Base-by-base conservation (phyloP, 2,113 vertebrate species). In the Sialia sialis region DNA sequence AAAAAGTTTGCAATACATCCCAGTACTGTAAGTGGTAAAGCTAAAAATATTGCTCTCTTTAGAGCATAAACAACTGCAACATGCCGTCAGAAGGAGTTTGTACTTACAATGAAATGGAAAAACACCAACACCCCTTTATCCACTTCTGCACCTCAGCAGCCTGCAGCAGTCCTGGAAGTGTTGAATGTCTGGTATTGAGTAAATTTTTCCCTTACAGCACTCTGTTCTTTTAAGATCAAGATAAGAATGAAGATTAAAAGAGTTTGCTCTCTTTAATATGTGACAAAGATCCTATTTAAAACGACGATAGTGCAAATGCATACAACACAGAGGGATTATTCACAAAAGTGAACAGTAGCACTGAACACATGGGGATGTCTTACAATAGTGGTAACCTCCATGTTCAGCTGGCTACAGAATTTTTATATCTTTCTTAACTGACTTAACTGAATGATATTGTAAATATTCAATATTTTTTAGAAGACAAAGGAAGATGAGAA, bases 1-100 rank as follows among this genome's bases (percentile, higher is more conserved):
- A 97, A 97, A 97, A 97, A 97, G 94, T 97, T 97, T 97, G 94
- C 96, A 95, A 95, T 96, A 95, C 90, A 92, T 95, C 84, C 90
- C 94, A 84, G 89, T 94, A 92, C 88, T 95, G 52, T 94, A 96
- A 97, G 95, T 90, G 92, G 78, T 75, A 89, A 97, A 93, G 90
- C 96, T 96, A 97, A 97, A 97, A 97, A 97, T 97, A 97, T 94
- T 96, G 89, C 81, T 92, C 63, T 93, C 89, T 93, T 93, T 83
- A 89, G 88, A 94, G 81, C 92, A 95, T 91, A 96, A 97, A 96
- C 96, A 96, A 96, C 86, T 93, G 90, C 87, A 95, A 90, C 74
- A 93, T 69, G 84, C 86, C 89, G 91, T 94, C 79, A 93, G 52
- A 89, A 89, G 26, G 84, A 91, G 68, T 91, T 91, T 89, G 36